Base-by-base conservation (phyloP, 2,888 invertebrate species). In the Apodemia hepburni region DNA sequence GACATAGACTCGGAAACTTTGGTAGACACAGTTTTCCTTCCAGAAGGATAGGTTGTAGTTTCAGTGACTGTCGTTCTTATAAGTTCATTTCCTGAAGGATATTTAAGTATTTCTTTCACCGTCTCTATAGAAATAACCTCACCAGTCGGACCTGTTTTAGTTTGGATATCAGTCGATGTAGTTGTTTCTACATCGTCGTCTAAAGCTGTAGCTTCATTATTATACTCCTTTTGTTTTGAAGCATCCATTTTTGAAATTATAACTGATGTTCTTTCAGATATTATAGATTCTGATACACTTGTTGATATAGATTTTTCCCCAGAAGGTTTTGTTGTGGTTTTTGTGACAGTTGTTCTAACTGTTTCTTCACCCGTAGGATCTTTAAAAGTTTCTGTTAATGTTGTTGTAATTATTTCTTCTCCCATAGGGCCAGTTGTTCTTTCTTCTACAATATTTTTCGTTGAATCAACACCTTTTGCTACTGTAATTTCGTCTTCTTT, bases 211-310 rank as follows among this genome's bases (percentile, higher is more conserved):
- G 54, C 5, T 6, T 57, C 27, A 27, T 29, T 12, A 8, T 15
- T n/a, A 27, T 3, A 7, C 2, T 27, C 3, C 3, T 57, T 57
- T 27, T 15, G 54, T 5, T 27, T 57, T 7, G n/a, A 6, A 57
- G n/a, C 6, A 27, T 57, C 54, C 15, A 57, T n/a, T n/a, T 29
- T 29, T 57, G 54, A 29, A 57, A 57, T 7, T 7, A 6, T 27
- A 22, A 45, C 22, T 29, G 45, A 45, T 42, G 27, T 45, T 7
- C 54, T 57, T 47, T n/a, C 11, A 29, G 71, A 66, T 62, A 61
- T 64, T 17, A 62, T 61, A 9, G 61, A 63, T 61, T 71, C 70
- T 49, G 70, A 69, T 18, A 71, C 66, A 64, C 66, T 73, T 8
- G 65, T 68, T 59, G 68, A 65, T 29, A 66, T 61, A 45, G 65